Conservation (phyloP, 2,888 invertebrate species). For the Clitarchus hookeri region DNA sequence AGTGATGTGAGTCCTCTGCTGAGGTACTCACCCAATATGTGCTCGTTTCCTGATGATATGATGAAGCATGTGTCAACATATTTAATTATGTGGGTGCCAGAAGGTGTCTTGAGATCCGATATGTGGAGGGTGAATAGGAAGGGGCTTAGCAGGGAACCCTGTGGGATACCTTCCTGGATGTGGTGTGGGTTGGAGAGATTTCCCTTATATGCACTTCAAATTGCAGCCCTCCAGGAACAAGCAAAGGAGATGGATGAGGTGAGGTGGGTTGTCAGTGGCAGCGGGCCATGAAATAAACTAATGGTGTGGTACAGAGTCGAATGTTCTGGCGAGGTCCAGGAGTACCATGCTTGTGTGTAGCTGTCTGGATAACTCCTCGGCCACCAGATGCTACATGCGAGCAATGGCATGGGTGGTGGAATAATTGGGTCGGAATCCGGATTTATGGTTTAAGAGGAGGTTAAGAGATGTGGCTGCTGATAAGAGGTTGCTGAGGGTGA, state of each 20-base stretch:
- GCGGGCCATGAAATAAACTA: neutral
- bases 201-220: neutral
- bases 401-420: neutral
- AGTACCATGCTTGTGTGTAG: too few relatives aligned
- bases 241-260: neutral
- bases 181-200: neutral
- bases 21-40: neutral
- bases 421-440: neutral
- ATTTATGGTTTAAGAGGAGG: neutral
- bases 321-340: neutral
- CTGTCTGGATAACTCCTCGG: too few relatives aligned
- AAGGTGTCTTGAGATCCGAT: too few relatives aligned
- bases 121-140: neutral
- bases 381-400: too few relatives aligned
- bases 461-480: too few relatives aligned
- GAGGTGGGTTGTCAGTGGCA: neutral
- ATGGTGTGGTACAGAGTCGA: neutral
- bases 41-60: neutral
- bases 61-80: neutral
- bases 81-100: too few relatives aligned
- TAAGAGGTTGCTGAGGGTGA: neutral
- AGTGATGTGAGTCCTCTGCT: neutral
- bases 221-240: neutral
- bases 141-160: neutral
- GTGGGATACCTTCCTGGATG: neutral